A percentile compares a stretch with the other conserved stretches of the same genome.
phyloP scores from a whole-genome alignment of 2,888 invertebrate species.

The Lasioglossum marginatum region DNA sequence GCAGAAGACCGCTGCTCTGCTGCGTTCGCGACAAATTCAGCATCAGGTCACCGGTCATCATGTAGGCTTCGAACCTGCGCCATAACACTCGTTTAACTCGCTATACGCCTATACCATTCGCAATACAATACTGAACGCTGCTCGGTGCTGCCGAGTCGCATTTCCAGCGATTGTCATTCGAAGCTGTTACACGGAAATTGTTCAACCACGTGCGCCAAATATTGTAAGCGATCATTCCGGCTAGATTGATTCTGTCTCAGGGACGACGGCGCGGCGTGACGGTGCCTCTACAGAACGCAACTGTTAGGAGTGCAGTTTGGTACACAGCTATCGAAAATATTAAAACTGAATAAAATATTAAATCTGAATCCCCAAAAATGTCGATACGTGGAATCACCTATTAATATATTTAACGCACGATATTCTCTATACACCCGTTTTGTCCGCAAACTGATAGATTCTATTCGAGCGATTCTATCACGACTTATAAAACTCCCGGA shows the following conservation, averaged over 20 bases:
- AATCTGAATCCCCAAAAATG: no score
- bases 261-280: neutral
- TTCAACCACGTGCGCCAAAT: neutral
- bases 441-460: no score
- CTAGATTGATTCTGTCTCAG: neutral
- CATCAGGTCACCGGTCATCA: constrained; percentile 99
- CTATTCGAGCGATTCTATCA: neutral
- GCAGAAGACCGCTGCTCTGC: constrained; percentile 87
- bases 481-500: neutral
- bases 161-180: neutral
- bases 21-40: constrained; percentile 95
- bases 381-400: no score
- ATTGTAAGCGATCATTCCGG: neutral
- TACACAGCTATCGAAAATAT: no score
- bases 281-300: neutral
- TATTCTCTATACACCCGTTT: no score
- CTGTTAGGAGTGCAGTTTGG: neutral
- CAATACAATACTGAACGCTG: neutral
- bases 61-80: constrained; percentile 94
- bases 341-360: no score
- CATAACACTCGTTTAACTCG: neutral
- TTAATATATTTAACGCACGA: no score
- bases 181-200: neutral
- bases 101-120: neutral
- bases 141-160: neutral